A percentile compares a stretch with the other conserved stretches of the same genome.
These are phyloP conservation scores for Mus pahari DNA, from an alignment of 2,113 vertebrate species.

Conservation along the genomic window DNA sequence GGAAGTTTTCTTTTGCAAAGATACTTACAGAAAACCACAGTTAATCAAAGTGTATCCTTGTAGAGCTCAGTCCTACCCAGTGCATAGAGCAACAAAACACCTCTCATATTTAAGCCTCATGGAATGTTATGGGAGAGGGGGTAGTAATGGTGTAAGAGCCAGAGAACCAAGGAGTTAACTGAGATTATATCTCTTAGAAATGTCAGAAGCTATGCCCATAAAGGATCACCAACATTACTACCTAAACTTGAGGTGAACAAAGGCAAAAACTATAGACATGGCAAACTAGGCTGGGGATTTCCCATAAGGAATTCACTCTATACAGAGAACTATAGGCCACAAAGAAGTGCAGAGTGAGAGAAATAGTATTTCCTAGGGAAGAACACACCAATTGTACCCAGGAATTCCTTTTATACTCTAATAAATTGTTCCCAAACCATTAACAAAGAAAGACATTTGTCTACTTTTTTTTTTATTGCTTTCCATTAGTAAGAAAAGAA, in stretches of 20 bases:
- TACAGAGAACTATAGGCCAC: not conserved
- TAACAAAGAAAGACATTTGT: not conserved
- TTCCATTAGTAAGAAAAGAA: not conserved
- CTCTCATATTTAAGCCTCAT: not conserved
- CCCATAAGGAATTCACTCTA: not conserved
- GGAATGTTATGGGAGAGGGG: not conserved
- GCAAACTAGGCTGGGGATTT: too few relatives aligned
- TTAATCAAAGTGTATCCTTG: not conserved
- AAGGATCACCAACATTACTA: not conserved
- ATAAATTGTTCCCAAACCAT: not conserved
- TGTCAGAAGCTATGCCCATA: not conserved
- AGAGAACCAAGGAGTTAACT: not conserved
- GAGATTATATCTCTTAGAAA: not conserved
- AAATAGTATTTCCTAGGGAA: not conserved
- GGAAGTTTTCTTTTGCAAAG: not conserved
- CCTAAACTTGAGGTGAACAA: not conserved
- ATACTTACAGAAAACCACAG: not conserved
- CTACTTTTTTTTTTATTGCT: not conserved
- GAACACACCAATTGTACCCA: not conserved
- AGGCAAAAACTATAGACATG: not conserved
- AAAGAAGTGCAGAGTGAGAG: not conserved
- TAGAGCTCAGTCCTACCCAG: not conserved
- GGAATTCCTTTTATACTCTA: not conserved
- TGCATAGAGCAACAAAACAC: not conserved
- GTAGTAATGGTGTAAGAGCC: not conserved